phyloP scores from a whole-genome alignment of 1,140 invertebrate genomes.

The Atta colombica region DNA sequence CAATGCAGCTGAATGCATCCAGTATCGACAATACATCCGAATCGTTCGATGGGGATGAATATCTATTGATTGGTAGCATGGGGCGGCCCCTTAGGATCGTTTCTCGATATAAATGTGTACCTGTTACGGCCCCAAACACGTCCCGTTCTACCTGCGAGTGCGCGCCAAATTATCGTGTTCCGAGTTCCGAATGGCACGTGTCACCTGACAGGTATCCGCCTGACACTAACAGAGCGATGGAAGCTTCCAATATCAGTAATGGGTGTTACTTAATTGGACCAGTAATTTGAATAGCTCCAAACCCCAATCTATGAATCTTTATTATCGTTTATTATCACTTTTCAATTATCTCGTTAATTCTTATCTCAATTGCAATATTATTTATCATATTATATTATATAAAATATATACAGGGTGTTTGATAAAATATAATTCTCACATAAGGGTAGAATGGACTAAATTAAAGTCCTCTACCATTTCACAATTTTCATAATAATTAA shows the following conservation, averaged over 20 bases:
- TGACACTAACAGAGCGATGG: conserved; percentile 64
- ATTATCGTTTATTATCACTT: not conserved
- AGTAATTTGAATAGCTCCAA: not conserved
- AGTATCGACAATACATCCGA: conserved; percentile 80
- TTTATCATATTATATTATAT: not conserved
- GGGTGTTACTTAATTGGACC: not conserved
- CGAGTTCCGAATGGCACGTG: conserved; percentile 81
- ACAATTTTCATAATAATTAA: too few relatives aligned
- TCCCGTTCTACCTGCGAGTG: conserved; percentile 79
- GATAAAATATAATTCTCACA: too few relatives aligned
- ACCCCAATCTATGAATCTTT: not conserved
- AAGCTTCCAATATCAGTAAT: conserved; percentile 40
- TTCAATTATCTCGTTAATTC: not conserved
- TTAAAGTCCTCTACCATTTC: too few relatives aligned
- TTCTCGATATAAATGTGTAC: conserved; percentile 78
- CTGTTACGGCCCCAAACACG: conserved; percentile 77
- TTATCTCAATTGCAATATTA: not conserved
- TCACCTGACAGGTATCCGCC: conserved; percentile 80
- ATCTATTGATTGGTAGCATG: conserved; percentile 84
- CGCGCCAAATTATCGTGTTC: conserved; percentile 80
- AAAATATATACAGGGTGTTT: not conserved
- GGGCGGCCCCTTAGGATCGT: conserved; percentile 78
- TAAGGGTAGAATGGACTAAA: too few relatives aligned
- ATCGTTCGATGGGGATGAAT: conserved; percentile 83
- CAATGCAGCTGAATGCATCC: conserved; percentile 82